A percentile compares a stretch with the other conserved stretches of the same genome.
Conservation (phyloP, 1,140 invertebrate genomes). For the Bombus huntii region DNA sequence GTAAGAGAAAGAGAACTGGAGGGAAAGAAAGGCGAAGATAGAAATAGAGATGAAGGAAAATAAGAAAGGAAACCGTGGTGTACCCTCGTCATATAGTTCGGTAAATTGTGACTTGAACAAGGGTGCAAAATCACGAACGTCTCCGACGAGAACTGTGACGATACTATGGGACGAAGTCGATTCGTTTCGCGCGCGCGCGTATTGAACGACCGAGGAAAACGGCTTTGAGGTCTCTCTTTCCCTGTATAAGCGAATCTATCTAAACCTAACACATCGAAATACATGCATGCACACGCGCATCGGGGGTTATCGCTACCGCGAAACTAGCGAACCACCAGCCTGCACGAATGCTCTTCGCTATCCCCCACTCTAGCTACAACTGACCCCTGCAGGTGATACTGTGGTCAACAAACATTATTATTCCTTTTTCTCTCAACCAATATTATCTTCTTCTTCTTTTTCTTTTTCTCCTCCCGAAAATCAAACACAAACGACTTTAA, state of each 20-base stretch:
- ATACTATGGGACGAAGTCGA: constrained; percentile 78
- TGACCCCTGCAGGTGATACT: constrained; percentile 40
- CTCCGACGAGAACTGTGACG: constrained; percentile 81
- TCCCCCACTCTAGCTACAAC: constrained; percentile 13
- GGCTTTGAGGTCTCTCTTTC: constrained; percentile 34
- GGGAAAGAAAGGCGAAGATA: constrained; percentile 1
- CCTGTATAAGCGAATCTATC: constrained; percentile 33
- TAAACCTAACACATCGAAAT: constrained; percentile 14
- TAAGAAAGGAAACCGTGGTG: constrained; percentile 49
- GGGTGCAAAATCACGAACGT: constrained; percentile 79
- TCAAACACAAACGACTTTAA: not conserved
- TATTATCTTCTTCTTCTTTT: not conserved
- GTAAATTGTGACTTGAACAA: constrained; percentile 56
- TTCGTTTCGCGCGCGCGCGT: constrained; percentile 79
- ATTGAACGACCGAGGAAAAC: constrained; percentile 75
- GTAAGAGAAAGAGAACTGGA: not conserved
- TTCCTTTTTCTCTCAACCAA: not conserved
- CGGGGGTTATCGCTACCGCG: constrained; percentile 43
- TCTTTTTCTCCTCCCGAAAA: too few species aligned
- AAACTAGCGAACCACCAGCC: constrained; percentile 43
- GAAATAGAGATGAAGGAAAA: constrained; percentile 38
- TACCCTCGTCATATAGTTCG: constrained; percentile 68
- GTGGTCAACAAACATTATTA: not conserved
- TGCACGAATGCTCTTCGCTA: constrained; percentile 32
- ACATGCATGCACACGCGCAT: constrained; percentile 21